These are phyloP conservation scores for Pseudococcus longispinus DNA, from an alignment of 2,888 invertebrate species.

Conservation along the genomic window DNA sequence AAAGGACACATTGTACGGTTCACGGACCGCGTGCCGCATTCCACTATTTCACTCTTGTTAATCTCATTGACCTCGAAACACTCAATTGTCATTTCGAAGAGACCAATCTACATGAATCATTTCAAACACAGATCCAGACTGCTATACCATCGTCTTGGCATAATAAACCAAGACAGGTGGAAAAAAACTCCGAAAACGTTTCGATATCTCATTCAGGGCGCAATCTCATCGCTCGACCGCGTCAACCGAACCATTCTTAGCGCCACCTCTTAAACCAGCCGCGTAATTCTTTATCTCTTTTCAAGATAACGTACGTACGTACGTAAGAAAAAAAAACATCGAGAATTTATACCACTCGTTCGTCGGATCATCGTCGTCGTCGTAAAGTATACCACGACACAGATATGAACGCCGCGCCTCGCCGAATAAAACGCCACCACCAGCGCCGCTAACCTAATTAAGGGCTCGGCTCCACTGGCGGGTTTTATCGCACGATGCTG, in stretches of 20 bases:
- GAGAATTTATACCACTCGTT: background rate
- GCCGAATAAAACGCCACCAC: background rate
- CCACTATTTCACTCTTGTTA: background rate
- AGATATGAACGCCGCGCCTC: background rate
- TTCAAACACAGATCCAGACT: background rate
- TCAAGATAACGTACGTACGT: background rate
- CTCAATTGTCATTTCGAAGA: background rate
- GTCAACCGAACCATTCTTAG: background rate
- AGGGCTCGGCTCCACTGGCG: background rate
- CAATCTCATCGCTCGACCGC: background rate
- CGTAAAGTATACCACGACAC: background rate
- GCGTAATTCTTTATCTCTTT: background rate
- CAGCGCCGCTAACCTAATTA: slow-evolving; percentile 6
- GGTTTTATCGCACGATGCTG: no score
- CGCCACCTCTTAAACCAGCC: background rate
- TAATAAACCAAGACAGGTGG: no score
- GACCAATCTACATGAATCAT: background rate
- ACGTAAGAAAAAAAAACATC: background rate
- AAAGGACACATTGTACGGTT: background rate
- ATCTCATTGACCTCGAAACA: background rate
- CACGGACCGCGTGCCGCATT: background rate
- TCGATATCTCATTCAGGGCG: background rate
- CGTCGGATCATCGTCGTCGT: background rate
- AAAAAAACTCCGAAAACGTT: background rate
- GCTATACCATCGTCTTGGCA: background rate